Evolutionary conservation across 2,797 vertebrate genomes (phyloP), one percentile per base, ranked within the genome.

Genomic region (Lophotriccus pileatus): DNA sequence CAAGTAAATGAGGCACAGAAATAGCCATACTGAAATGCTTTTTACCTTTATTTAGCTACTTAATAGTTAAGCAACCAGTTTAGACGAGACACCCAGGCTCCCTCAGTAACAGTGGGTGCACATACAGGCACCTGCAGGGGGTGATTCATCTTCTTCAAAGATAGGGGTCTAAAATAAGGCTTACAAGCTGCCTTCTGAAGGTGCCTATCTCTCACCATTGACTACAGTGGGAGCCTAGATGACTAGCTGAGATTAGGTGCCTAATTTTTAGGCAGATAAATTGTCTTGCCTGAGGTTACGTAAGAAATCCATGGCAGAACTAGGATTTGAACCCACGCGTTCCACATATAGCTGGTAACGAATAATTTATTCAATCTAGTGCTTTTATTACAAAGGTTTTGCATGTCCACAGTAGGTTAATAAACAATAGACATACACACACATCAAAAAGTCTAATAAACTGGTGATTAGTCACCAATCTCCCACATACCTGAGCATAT

Each of bases 141-240:
- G 58, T 96, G 95, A 96, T 96, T 96, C 94, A 96, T 96, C 94
- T 95, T 93, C 84, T 92, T 96, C 96, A 91, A 77, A 96, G 91
- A 94, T 60, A 85, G 73, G 69, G 89, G 84, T 74, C 94, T 91
- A 58, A 91, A 92, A 12, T 0, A 43, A 83, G 84, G 49, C 19
- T 81, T 58, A 49, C 8, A 56, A 92, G 64, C 69, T 92, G 87
- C 93, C 75, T 94, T 60, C 68, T 96, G 82, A 87, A 94, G 79
- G 82, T 94, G 89, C 89, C 94, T 95, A 66, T 94, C 94, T 94
- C 94, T 92, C 53, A 60, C 53, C 70, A 3, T 23, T 92, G 89
- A 94, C 94, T 96, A 21, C 5, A 66, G 91, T 92, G 94, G 96
- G 95, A 96, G 95, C 62, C 96, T 93, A 94, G 96, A 96, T 96